Evolutionary conservation across 2,113 vertebrate genomes (phyloP).

Genomic region (Barnardius zonarius): DNA sequence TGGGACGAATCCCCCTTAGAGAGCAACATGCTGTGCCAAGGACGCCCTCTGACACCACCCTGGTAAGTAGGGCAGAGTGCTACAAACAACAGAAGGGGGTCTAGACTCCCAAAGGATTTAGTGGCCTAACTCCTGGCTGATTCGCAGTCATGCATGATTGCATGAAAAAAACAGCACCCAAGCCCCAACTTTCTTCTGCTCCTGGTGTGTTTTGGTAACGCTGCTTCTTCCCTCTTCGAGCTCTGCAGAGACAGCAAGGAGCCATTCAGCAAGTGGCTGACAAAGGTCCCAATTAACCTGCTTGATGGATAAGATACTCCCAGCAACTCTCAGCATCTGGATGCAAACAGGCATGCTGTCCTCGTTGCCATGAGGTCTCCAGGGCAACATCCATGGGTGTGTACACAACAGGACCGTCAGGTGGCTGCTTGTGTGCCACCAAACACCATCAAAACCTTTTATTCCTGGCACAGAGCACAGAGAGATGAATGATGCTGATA

Average conservation of each 20-base stretch:
- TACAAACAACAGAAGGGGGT: neutral
- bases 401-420: conserved; percentile 58
- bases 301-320: neutral
- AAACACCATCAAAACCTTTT: conserved; percentile 31
- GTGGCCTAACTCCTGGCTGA: neutral
- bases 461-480: conserved; percentile 5
- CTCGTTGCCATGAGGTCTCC: neutral
- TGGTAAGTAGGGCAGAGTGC: neutral
- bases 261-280: accelerated
- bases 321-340: neutral
- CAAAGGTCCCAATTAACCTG: neutral
- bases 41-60: neutral
- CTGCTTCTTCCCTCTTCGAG: neutral
- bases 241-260: neutral
- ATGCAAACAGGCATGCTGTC: neutral
- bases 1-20: neutral
- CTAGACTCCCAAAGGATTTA: neutral
- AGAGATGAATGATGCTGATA: conserved; percentile 52
- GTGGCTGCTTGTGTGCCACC: conserved; percentile 25
- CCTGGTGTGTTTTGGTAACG: neutral
- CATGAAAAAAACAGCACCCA: neutral
- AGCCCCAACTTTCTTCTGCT: neutral
- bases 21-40: neutral
- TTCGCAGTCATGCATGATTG: neutral
- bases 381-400: neutral